phyloP scores from a whole-genome alignment of 2,797 vertebrate genomes.

The Rousettus madagascariensis region DNA sequence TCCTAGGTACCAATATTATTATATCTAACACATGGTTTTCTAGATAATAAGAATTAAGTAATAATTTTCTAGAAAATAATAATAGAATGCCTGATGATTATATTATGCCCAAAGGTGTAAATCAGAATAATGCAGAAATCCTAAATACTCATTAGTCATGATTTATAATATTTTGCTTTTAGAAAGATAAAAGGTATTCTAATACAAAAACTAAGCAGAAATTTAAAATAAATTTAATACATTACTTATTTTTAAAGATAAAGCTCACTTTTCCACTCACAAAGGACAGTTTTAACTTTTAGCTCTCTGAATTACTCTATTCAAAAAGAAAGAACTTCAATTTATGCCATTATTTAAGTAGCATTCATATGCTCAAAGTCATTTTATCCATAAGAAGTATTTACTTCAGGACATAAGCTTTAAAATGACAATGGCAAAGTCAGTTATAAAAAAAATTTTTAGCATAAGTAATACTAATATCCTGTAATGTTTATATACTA shows the following conservation, averaged over 20 bases:
- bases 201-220: background rate
- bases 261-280: background rate
- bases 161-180: background rate
- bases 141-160: background rate
- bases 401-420: conserved; percentile 38
- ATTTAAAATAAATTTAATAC: background rate
- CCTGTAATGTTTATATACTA: background rate
- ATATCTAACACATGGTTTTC: background rate
- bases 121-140: background rate
- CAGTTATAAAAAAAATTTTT: conserved; percentile 13
- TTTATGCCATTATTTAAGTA: conserved; percentile 54
- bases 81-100: background rate
- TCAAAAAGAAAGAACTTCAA: background rate
- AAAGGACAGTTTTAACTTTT: background rate
- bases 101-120: background rate
- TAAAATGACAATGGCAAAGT: conserved; percentile 42
- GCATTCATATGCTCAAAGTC: background rate
- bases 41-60: background rate
- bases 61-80: too few species aligned
- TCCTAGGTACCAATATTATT: background rate
- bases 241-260: background rate
- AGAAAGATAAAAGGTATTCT: background rate
- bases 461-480: background rate
- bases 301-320: background rate
- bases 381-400: background rate